A percentile compares a stretch with the other conserved stretches of the same genome.
Evolutionary conservation across 1,140 invertebrate species (phyloP).

Genomic region (Pachyrhynchus sulphureomaculatus): DNA sequence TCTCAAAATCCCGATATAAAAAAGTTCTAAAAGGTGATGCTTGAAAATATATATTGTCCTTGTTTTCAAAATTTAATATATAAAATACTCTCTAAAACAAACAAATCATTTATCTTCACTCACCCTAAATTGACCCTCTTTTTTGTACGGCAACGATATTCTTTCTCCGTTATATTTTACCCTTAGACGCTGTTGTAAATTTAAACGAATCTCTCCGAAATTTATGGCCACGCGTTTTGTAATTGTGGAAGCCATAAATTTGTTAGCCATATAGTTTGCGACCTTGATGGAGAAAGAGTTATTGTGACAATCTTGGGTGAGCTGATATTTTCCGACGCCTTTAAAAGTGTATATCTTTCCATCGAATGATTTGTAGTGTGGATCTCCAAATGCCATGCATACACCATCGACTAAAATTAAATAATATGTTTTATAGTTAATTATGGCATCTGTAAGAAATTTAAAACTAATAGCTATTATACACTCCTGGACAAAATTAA

Average conservation of each 20-base stretch:
- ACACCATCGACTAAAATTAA: constrained; percentile 71
- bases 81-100: not conserved
- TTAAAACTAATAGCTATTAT: too few relatives aligned
- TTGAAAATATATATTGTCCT: too few relatives aligned
- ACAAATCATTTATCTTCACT: constrained; percentile 37
- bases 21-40: too few relatives aligned
- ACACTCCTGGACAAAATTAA: too few relatives aligned
- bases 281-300: constrained; percentile 84
- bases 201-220: constrained; percentile 72
- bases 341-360: constrained; percentile 90
- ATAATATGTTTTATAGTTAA: constrained; percentile 25
- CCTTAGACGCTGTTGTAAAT: constrained; percentile 81
- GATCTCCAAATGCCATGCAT: constrained; percentile 90
- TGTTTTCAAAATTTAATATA: too few relatives aligned
- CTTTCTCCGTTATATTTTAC: constrained; percentile 81
- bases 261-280: constrained; percentile 75
- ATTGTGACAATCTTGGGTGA: constrained; percentile 77
- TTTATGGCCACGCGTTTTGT: constrained; percentile 84
- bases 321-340: constrained; percentile 86
- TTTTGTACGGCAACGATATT: constrained; percentile 51
- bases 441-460: too few relatives aligned
- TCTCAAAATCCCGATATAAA: too few relatives aligned
- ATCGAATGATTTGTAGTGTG: constrained; percentile 92
- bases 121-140: constrained; percentile 52
- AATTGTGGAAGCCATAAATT: constrained; percentile 70